Base-by-base conservation (phyloP, 2,113 vertebrate genomes). In the Anolis sagrei region DNA sequence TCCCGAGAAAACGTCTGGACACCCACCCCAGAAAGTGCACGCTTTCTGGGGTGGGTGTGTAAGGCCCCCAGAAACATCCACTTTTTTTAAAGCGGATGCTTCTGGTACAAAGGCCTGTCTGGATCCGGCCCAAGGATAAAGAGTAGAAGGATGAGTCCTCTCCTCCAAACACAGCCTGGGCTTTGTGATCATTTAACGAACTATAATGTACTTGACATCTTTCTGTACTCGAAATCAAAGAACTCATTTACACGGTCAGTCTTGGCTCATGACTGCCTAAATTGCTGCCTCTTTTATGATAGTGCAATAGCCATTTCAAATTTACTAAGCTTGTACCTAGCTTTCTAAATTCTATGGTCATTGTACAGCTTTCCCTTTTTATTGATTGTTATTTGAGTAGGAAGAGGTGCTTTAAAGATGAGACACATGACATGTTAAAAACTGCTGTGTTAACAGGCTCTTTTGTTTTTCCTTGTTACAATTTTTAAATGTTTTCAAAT, bases 271-370 rank as follows among this genome's bases (percentile, higher is more conserved):
- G 34, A 5, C 32, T 58, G 3, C 23, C 49, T 34, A 54, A 73
- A 19, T 48, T 58, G 5, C 68, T 58, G 81, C 18, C 21, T 23
- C 32, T 2, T 81, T 27, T 27, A 14, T 9, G 39, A 54, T 32
- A 62, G 51, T n/a, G 14, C 8, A 27, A 61, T n/a, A 75, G 72
- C 34, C 44, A 74, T 75, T 51, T 19, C 54, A 64, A n/a, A 29
- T 68, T 25, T 68, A 29, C 25, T 8, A 68, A 68, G 10, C 8
- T 3, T 10, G 11, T 68, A 64, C 25, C 7, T 25, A 7, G 34
- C 75, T 69, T 0, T 84, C 72, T 54, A n/a, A 68, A 84, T 81
- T 90, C 92, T 88, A 58, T 83, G 75, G 21, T 87, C 75, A 80
- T 44, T 44, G 89, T 86, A 89, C 86, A 39, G 48, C 80, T 19